Conservation (phyloP, 2,888 invertebrate species). For the Omphaloscelis lunosa region DNA sequence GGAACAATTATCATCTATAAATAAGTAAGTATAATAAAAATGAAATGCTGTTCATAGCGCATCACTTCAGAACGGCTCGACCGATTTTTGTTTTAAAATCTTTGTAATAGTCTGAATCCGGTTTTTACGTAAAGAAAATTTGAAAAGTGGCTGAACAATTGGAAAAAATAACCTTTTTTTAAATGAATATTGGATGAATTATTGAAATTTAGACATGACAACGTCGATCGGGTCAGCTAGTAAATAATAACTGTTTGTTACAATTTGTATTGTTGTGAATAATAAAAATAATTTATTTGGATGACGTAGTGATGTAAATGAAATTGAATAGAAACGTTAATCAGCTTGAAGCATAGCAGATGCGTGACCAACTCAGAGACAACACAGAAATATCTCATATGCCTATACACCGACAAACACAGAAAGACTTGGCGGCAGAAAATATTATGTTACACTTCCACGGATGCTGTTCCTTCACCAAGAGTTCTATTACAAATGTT, state of each 20-base stretch:
- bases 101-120: too few species aligned
- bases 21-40: too few species aligned
- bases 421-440: background rate
- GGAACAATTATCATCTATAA: too few species aligned
- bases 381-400: background rate
- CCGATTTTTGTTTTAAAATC: too few species aligned
- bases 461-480: background rate
- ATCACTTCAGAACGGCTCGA: too few species aligned
- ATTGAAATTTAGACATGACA: background rate
- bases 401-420: background rate
- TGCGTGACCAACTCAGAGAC: background rate
- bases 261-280: background rate
- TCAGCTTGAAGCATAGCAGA: background rate
- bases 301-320: background rate
- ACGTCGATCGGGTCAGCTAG: background rate
- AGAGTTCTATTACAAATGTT: background rate
- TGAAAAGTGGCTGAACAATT: too few species aligned
- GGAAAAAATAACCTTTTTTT: too few species aligned
- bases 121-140: too few species aligned
- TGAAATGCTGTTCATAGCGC: too few species aligned
- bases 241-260: background rate
- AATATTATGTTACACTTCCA: background rate
- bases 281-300: background rate
- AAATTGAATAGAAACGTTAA: background rate
- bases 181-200: too few species aligned